Evolutionary conservation across 2,888 invertebrate species (phyloP).

Genomic region (Dromius quadrimaculatus): DNA sequence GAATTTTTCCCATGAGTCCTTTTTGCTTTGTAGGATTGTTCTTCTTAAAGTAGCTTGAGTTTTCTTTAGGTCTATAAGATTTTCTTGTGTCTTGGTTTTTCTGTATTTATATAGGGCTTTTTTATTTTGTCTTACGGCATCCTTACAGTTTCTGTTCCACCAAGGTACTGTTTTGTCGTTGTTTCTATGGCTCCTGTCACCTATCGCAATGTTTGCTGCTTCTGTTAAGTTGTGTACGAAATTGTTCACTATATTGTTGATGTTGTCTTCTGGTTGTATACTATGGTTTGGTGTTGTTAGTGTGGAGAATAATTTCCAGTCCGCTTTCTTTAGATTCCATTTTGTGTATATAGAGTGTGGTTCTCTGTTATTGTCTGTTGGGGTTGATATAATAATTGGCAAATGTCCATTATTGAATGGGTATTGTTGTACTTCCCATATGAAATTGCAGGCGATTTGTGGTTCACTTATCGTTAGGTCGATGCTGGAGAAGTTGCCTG

Average conservation of each 20-base stretch:
- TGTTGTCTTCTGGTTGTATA: background rate
- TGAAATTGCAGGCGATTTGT: background rate
- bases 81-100: background rate
- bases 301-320: background rate
- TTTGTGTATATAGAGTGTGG: background rate
- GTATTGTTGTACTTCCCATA: background rate
- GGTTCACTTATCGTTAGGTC: background rate
- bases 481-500: background rate
- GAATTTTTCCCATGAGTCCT: constrained; percentile 1
- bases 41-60: background rate
- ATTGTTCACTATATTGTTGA: too few species aligned
- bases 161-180: background rate
- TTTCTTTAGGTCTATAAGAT: background rate
- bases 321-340: background rate
- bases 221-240: too few species aligned
- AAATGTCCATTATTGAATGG: background rate
- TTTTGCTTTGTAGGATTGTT: background rate
- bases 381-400: background rate
- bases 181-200: background rate
- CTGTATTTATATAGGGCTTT: background rate
- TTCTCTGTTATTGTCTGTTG: background rate
- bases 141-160: constrained; percentile 4
- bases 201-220: too few species aligned
- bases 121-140: background rate
- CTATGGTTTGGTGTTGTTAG: background rate